Conservation (phyloP, 92 coral and sea anemone species). For the Phenganax subtilis region DNA sequence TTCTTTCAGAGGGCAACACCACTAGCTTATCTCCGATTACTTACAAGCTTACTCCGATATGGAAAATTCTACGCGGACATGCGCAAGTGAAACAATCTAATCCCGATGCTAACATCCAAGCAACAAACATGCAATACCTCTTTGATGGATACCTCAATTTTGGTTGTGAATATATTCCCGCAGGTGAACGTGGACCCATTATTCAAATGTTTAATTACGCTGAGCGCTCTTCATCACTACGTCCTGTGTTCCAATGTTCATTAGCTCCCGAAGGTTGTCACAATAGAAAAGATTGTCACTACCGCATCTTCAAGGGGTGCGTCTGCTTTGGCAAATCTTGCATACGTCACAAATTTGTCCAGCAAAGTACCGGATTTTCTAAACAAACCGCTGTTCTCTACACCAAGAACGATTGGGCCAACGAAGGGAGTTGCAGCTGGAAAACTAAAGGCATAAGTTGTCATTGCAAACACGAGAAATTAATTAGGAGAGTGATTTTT, state of each 20-base stretch:
- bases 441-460: too few species aligned
- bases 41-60: slow-evolving; percentile 37
- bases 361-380: background rate
- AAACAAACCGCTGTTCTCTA: slow-evolving; percentile 9
- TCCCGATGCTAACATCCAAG: slow-evolving; percentile 25
- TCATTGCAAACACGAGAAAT: too few species aligned
- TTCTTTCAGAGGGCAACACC: slow-evolving; percentile 27
- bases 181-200: background rate
- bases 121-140: slow-evolving; percentile 7
- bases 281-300: slow-evolving; percentile 34
- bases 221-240: background rate
- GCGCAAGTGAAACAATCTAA: slow-evolving; percentile 17
- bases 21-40: slow-evolving; percentile 10
- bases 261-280: slow-evolving; percentile 36
- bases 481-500: too few species aligned
- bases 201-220: slow-evolving; percentile 40
- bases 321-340: slow-evolving; percentile 33
- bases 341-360: slow-evolving; percentile 8
- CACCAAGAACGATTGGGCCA: too few species aligned
- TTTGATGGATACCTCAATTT: slow-evolving; percentile 8
- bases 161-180: background rate
- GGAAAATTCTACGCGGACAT: slow-evolving; percentile 36
- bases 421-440: too few species aligned
- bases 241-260: slow-evolving; percentile 34
- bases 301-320: slow-evolving; percentile 10